Conservation (phyloP, 2,888 invertebrate genomes). For the Loripinus fragilis region DNA sequence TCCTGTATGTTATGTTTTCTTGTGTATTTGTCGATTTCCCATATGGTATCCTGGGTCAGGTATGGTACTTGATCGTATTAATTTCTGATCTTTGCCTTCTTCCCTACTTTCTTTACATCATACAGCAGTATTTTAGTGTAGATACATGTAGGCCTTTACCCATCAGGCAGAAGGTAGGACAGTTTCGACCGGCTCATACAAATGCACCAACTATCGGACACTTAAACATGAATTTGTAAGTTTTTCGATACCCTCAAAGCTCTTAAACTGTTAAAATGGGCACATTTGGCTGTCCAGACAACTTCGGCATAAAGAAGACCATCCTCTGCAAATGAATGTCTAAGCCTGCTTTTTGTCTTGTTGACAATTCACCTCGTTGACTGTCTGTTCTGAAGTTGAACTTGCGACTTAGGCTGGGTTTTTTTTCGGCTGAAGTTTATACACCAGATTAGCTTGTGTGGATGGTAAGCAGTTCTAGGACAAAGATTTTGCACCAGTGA, state of each 20-base stretch:
- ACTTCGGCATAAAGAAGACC: background rate
- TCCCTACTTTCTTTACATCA: constrained; percentile 19
- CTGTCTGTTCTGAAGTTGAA: background rate
- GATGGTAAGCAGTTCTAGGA: too few species aligned
- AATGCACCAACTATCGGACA: constrained; percentile 14
- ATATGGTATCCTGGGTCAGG: too few species aligned
- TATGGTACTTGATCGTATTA: too few species aligned
- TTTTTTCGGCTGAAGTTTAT: too few species aligned
- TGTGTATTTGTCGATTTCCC: too few species aligned
- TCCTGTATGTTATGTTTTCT: too few species aligned
- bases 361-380: background rate
- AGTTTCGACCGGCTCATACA: constrained; percentile 15
- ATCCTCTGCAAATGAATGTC: background rate
- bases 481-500: too few species aligned
- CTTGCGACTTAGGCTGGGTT: too few species aligned
- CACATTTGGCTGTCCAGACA: constrained; percentile 25
- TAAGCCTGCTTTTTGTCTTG: background rate
- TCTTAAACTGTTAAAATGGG: constrained; percentile 23
- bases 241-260: constrained; percentile 27
- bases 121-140: constrained; percentile 14
- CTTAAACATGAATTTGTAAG: constrained; percentile 7
- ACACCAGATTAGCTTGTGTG: too few species aligned
- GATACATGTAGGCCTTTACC: constrained; percentile 21
- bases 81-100: too few species aligned
- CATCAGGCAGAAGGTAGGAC: constrained; percentile 29